Base-by-base conservation (phyloP, 2,888 invertebrate species). In the Heliothis peltigera region DNA sequence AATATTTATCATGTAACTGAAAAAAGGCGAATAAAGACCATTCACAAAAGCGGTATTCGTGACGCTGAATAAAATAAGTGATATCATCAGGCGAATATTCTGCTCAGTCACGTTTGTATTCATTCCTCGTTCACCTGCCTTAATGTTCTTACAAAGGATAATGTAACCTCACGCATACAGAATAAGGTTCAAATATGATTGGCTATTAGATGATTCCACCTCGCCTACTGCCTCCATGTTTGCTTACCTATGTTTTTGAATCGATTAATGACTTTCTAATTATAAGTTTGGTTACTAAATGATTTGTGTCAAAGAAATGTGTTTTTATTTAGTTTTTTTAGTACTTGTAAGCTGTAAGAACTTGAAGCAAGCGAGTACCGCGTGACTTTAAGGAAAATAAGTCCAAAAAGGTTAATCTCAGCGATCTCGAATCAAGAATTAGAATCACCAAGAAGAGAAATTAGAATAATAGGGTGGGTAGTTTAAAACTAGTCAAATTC, bases 51-150 rank as follows among this genome's bases (percentile, higher is more conserved):
- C 44, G 44, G 25, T 46, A 42, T 46, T 68, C 42, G 65, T 55
- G 55, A 19, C 28, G 65, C 1, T 51, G 55, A 64, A 55, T 64
- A 71, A 71, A 67, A 67, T 67, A 64, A 71, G 44, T 64, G 64
- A 12, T 17, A 17, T 71, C 67, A 71, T 55, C 39, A 46, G 54
- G 55, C 64, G 65, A 21, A 51, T 64, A 21, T 64, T 64, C 32
- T 1, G 49, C 49, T 6, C 39, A 32, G 44, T 68, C 64, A 68
- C 49, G 39, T 19, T 18, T 1, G 39, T 44, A 64, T 71, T 55
- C 67, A 42, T 12, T 17, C 42, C 67, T 32, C 72, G 67, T 46
- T 32, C 32, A 19, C 19, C 8, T 22, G 48, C 43, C 44, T 17
- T 49, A 19, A 55, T 51, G 22, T 46, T 56, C 46, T 52, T 44